These are phyloP conservation scores for Sebastes nivosus DNA, from an alignment of 2,797 vertebrate species.

Conservation along the genomic window DNA sequence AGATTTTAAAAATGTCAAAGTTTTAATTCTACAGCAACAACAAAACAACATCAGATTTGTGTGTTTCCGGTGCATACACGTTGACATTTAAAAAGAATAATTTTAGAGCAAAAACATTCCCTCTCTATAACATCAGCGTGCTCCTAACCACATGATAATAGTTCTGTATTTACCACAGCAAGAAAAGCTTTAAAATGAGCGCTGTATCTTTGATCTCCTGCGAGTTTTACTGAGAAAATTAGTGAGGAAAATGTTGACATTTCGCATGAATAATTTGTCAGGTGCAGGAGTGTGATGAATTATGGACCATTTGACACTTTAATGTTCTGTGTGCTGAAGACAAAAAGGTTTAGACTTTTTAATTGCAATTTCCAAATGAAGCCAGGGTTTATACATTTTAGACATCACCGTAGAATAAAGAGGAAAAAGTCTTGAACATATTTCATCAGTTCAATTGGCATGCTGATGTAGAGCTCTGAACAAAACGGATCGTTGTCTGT, in stretches of 20 bases:
- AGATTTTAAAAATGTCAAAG: neutral
- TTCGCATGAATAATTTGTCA: constrained; percentile 67
- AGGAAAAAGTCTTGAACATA: neutral
- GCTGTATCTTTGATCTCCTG: neutral
- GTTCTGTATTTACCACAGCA: neutral
- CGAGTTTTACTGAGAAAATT: constrained; percentile 27
- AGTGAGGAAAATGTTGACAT: constrained; percentile 52
- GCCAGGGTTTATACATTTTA: neutral
- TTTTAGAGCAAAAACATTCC: neutral
- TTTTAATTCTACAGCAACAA: neutral
- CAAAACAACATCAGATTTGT: neutral
- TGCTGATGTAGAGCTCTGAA: neutral
- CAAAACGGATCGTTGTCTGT: neutral
- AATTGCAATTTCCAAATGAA: constrained; percentile 5
- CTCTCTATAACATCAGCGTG: neutral
- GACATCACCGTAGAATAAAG: neutral
- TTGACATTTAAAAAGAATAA: neutral
- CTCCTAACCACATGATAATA: neutral
- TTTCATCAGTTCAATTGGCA: neutral
- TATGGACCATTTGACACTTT: constrained; percentile 69
- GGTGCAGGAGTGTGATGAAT: constrained; percentile 61
- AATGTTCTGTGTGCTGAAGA: constrained; percentile 53
- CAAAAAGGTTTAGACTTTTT: constrained; percentile 15
- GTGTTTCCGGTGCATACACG: neutral
- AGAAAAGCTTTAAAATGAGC: neutral